Evolutionary conservation across 2,797 vertebrate species (phyloP).

Genomic region (Furcifer pardalis): DNA sequence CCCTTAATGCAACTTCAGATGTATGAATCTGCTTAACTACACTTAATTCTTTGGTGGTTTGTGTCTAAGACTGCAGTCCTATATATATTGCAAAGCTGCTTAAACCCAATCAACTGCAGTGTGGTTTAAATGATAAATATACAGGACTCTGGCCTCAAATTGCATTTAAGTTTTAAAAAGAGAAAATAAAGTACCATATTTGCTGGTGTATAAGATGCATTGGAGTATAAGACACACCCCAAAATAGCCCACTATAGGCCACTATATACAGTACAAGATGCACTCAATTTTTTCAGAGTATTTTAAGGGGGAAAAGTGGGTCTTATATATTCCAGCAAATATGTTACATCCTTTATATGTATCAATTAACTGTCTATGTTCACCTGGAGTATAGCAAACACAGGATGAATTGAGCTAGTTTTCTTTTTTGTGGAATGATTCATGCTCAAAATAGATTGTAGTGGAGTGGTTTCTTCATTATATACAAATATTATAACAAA

Average conservation of each 20-base stretch:
- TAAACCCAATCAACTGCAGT: neutral
- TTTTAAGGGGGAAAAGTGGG: too few species aligned
- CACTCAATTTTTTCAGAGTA: too few species aligned
- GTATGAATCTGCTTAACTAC: neutral
- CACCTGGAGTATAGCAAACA: neutral
- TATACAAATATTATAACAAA: neutral
- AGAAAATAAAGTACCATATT: neutral
- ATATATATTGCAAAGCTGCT: neutral
- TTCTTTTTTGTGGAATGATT: conserved; percentile 18
- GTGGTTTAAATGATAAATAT: neutral
- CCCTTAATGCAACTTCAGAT: neutral
- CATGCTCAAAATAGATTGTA: too few species aligned
- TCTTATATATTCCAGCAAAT: too few species aligned
- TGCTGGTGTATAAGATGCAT: too few species aligned
- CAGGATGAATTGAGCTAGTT: conserved; percentile 12
- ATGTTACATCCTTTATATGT: conserved; percentile 20
- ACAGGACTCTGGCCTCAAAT: neutral
- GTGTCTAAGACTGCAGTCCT: neutral
- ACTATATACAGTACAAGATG: too few species aligned
- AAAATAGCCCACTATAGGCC: too few species aligned
- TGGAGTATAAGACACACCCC: too few species aligned
- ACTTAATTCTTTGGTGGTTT: neutral
- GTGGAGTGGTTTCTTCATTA: neutral
- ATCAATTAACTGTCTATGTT: conserved; percentile 19
- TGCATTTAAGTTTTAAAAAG: conserved; percentile 9